These are phyloP conservation scores for Parelbella ahira DNA, from an alignment of 2,888 invertebrate genomes.

Conservation along the genomic window DNA sequence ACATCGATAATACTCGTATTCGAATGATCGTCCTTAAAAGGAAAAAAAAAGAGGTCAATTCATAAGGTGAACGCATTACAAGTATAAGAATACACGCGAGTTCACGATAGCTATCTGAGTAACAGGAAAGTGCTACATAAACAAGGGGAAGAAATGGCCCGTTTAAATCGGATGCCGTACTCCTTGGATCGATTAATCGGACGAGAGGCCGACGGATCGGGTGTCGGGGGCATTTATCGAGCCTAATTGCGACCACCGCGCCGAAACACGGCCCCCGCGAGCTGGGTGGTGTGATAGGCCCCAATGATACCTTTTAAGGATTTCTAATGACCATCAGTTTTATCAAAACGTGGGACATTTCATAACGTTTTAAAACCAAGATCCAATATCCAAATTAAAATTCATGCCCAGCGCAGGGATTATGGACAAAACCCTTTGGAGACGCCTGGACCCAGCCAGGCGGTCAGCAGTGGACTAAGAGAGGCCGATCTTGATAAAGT, in stretches of 20 bases:
- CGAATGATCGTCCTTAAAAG: constrained; percentile 1
- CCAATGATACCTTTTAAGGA: constrained; percentile 41
- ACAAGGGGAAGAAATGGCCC: constrained; percentile 60
- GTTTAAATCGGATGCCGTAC: constrained; percentile 64
- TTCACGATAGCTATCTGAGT: constrained; percentile 30
- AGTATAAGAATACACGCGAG: constrained; percentile 26
- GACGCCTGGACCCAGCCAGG: no score
- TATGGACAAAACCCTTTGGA: no score
- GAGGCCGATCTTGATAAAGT: no score
- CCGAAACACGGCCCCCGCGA: constrained; percentile 53
- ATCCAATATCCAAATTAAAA: no score
- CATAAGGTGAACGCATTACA: constrained; percentile 16
- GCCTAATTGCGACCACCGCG: constrained; percentile 74
- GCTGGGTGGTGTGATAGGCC: constrained; percentile 63
- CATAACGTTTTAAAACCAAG: no score
- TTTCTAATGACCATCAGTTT: constrained; percentile 13
- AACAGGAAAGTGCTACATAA: constrained; percentile 55
- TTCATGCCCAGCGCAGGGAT: no score
- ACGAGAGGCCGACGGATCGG: constrained; percentile 61
- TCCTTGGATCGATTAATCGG: constrained; percentile 66
- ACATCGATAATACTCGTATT: constrained; percentile 5
- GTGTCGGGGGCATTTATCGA: constrained; percentile 70
- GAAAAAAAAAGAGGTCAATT: constrained; percentile 4
- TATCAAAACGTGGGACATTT: not conserved
- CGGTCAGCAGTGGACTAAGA: no score